Conservation (phyloP, 1,140 invertebrate species). For the Nylanderia fulva region DNA sequence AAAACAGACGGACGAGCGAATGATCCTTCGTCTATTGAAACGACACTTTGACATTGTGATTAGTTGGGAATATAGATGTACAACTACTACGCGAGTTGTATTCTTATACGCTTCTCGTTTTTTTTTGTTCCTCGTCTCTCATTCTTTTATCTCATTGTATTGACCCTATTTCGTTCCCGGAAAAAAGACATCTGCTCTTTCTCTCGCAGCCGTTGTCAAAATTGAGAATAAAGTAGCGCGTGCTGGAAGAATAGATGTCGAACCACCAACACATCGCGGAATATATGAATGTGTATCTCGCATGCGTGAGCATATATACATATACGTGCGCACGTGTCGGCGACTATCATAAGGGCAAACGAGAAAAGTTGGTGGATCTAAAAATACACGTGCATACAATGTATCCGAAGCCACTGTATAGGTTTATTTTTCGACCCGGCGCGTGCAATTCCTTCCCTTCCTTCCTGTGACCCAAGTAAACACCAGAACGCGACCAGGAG, state of each 20-base stretch:
- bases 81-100: neutral
- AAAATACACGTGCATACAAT: conserved; percentile 57
- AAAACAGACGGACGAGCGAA: neutral
- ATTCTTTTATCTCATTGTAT: conserved; percentile 35
- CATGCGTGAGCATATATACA: conserved; percentile 61
- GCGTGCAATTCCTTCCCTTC: conserved; percentile 49
- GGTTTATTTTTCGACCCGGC: conserved; percentile 61
- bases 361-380: conserved; percentile 42
- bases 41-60: conserved; percentile 44
- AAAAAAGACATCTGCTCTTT: conserved; percentile 69
- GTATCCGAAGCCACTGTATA: conserved; percentile 38
- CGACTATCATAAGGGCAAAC: conserved; percentile 38
- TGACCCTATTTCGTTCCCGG: conserved; percentile 46
- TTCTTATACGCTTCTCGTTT: neutral
- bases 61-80: conserved; percentile 37
- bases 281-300: conserved; percentile 66
- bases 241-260: conserved; percentile 42
- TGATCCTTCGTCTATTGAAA: conserved; percentile 9
- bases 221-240: conserved; percentile 65
- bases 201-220: conserved; percentile 66
- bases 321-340: conserved; percentile 54
- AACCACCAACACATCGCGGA: neutral
- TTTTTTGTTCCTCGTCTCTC: conserved; percentile 40
- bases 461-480: conserved; percentile 56
- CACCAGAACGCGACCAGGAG: conserved; percentile 48